phyloP scores from a whole-genome alignment of 2,888 invertebrate species.

The Tenthredo scrophulariae region DNA sequence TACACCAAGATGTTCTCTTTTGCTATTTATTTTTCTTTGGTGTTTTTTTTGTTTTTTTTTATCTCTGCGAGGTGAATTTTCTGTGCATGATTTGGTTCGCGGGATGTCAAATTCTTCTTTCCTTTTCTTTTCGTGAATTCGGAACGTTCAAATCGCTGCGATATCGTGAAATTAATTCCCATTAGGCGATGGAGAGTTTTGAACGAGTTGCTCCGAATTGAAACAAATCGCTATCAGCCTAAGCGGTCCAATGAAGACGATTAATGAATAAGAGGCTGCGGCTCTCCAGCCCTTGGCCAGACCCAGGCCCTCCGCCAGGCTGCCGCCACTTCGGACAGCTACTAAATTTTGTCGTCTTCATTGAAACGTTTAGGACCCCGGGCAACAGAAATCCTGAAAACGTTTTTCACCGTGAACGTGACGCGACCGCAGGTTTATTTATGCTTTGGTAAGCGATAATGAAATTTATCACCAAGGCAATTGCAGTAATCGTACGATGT shows the following conservation, averaged over 20 bases:
- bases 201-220: slow-evolving; percentile 25
- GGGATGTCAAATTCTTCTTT: background rate
- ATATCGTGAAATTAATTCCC: background rate
- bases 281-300: slow-evolving; percentile 14
- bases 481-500: slow-evolving; percentile 15
- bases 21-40: background rate
- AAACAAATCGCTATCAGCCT: slow-evolving; percentile 37
- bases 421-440: background rate
- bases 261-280: slow-evolving; percentile 37
- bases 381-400: background rate
- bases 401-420: slow-evolving; percentile 16
- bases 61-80: background rate
- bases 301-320: slow-evolving; percentile 39
- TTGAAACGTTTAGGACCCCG: slow-evolving; percentile 50
- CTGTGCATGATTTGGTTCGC: background rate
- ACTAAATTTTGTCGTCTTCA: slow-evolving; percentile 51
- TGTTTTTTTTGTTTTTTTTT: background rate
- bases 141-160: background rate
- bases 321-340: slow-evolving; percentile 49
- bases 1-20: slow-evolving; percentile 45
- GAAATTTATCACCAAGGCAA: slow-evolving; percentile 6
- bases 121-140: background rate
- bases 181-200: background rate
- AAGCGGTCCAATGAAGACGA: slow-evolving; percentile 39
- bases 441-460: background rate